Conservation (phyloP, 1,140 invertebrate genomes). For the Colletes gigas region DNA sequence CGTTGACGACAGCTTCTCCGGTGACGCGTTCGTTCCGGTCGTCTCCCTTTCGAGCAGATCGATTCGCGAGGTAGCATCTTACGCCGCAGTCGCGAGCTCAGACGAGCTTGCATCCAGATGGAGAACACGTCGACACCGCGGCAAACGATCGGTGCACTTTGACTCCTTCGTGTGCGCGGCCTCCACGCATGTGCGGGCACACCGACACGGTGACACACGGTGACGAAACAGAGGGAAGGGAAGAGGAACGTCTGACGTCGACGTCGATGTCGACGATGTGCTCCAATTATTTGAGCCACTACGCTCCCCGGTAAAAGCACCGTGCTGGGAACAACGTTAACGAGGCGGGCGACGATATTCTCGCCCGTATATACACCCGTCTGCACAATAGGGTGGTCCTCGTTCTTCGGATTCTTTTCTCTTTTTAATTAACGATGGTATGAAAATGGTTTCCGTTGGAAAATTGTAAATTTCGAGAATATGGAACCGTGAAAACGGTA, state of each 20-base stretch:
- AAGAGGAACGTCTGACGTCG: constrained; percentile 20
- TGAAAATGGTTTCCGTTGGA: no score
- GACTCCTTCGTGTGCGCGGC: neutral
- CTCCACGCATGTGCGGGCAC: constrained; percentile 19
- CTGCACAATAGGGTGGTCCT: no score
- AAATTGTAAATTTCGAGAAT: no score
- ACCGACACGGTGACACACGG: neutral
- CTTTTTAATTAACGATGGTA: no score
- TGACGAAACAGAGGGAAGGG: neutral
- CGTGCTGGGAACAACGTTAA: constrained; percentile 64
- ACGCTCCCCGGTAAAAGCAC: constrained; percentile 48
- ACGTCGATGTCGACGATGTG: constrained; percentile 46
- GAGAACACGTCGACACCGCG: constrained; percentile 7
- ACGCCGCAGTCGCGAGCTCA: constrained; percentile 23
- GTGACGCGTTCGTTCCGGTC: constrained; percentile 17
- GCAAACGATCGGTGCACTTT: constrained; percentile 50
- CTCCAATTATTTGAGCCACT: constrained; percentile 63
- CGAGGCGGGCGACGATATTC: constrained; percentile 53
- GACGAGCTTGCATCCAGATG: constrained; percentile 14
- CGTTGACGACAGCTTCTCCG: constrained; percentile 61
- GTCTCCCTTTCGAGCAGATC: constrained; percentile 55
- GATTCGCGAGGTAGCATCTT: constrained; percentile 54
- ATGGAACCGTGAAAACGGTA: no score
- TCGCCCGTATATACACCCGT: neutral
- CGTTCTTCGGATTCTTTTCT: no score